Evolutionary conservation across 2,113 vertebrate genomes (phyloP).

Genomic region (Cynopterus brachyotis): DNA sequence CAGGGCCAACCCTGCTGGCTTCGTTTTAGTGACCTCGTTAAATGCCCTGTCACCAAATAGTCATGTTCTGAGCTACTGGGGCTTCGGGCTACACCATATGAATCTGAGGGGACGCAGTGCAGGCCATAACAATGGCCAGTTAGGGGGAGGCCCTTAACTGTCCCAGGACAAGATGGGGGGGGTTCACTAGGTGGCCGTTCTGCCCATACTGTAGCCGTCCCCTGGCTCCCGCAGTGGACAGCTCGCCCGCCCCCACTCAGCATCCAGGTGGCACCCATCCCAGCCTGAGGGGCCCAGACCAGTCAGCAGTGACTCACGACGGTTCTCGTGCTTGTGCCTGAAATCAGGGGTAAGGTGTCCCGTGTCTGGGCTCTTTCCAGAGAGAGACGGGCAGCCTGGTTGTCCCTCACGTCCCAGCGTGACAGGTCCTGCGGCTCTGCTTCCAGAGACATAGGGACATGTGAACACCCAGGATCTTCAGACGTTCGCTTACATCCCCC

Average conservation of each 20-base stretch:
- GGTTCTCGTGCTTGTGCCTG: background rate
- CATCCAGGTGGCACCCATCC: background rate
- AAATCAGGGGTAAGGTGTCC: background rate
- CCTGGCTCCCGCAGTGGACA: no score
- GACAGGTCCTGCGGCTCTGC: background rate
- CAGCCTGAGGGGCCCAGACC: background rate
- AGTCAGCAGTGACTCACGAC: background rate
- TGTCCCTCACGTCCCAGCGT: background rate
- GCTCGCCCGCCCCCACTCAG: background rate
- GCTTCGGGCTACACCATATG: no score
- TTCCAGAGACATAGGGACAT: background rate
- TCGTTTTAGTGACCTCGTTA: background rate
- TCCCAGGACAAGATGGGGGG: background rate
- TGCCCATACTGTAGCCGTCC: background rate
- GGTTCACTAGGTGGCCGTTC: no score
- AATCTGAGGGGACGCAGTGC: no score
- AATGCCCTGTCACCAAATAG: background rate
- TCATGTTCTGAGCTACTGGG: no score
- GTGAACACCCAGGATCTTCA: fast-evolving
- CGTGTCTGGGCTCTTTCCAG: background rate
- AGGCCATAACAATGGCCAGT: background rate
- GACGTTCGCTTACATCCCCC: background rate
- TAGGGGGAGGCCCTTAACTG: background rate
- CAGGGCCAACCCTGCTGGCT: no score
- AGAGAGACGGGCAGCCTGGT: no score